Evolutionary conservation across 2,797 vertebrate genomes (phyloP).

Genomic region (Halcyon smyrnensis): DNA sequence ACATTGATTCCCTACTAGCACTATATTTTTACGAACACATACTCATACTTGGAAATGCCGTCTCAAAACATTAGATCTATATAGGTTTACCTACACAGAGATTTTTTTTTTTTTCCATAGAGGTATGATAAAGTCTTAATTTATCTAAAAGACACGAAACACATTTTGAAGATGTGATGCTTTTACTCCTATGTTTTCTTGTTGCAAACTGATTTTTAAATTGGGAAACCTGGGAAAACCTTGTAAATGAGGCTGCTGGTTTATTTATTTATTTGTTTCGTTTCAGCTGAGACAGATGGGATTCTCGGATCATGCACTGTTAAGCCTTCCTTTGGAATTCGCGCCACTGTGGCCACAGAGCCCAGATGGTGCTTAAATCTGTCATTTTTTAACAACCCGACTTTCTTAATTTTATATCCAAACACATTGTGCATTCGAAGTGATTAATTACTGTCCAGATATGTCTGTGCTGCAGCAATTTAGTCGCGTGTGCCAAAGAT

Average conservation of each 20-base stretch:
- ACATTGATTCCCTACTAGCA: neutral
- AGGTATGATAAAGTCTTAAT: neutral
- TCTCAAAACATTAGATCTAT: neutral
- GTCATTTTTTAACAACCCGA: constrained; percentile 83
- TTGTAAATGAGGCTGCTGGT: constrained; percentile 44
- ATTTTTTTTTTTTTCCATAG: neutral
- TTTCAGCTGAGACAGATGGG: constrained; percentile 84
- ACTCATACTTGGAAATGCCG: neutral
- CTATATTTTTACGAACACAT: neutral
- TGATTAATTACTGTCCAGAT: constrained; percentile 83
- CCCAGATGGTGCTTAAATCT: constrained; percentile 86
- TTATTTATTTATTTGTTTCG: constrained; percentile 75
- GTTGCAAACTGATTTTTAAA: constrained; percentile 34
- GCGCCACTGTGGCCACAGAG: constrained; percentile 81
- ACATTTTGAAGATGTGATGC: neutral
- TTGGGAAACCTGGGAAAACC: constrained; percentile 54
- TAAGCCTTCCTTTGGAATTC: constrained; percentile 86
- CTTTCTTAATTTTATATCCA: constrained; percentile 83
- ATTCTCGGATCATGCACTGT: constrained; percentile 83
- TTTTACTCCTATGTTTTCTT: neutral
- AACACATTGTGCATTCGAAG: constrained; percentile 78
- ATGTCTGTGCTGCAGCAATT: constrained; percentile 71
- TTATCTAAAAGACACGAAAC: rapidly evolving
- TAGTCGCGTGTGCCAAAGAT: constrained; percentile 27
- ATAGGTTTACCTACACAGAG: neutral